Percentiles rank a stretch among this genome's conserved stretches.
These are phyloP conservation scores for Microplitis deprimator DNA, from an alignment of 2,888 invertebrate genomes.

Conservation along the genomic window DNA sequence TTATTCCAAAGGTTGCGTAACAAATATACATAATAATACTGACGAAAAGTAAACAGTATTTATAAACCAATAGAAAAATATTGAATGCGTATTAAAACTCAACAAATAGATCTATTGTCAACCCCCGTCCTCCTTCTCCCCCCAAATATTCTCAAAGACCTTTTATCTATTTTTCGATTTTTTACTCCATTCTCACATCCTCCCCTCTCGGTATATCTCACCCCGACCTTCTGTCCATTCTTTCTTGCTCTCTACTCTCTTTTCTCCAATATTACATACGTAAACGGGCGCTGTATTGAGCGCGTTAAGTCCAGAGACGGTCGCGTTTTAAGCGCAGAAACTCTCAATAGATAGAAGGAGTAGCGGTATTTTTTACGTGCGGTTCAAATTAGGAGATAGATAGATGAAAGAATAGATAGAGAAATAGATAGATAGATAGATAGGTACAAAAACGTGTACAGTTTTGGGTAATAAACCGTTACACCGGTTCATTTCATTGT, in stretches of 20 bases:
- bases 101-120: not conserved
- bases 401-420: not conserved
- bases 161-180: conserved; percentile 2
- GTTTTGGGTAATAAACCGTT: not conserved
- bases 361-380: not conserved
- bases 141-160: not conserved
- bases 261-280: not conserved
- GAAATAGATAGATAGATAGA: not conserved
- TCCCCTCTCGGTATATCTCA: not conserved
- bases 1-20: not conserved
- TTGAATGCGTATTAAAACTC: not conserved
- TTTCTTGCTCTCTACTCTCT: not conserved
- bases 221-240: not conserved
- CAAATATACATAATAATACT: not conserved
- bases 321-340: conserved; percentile 4
- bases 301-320: not conserved
- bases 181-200: not conserved
- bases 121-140: not conserved
- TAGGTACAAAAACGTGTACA: not conserved
- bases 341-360: not conserved
- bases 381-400: not conserved
- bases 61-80: not conserved
- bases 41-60: not conserved
- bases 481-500: not conserved
- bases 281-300: conserved; percentile 7